A percentile compares a stretch with the other conserved stretches of the same genome.
Conservation (phyloP, 2,888 invertebrate genomes). For the Sinohyriopsis cumingii region DNA sequence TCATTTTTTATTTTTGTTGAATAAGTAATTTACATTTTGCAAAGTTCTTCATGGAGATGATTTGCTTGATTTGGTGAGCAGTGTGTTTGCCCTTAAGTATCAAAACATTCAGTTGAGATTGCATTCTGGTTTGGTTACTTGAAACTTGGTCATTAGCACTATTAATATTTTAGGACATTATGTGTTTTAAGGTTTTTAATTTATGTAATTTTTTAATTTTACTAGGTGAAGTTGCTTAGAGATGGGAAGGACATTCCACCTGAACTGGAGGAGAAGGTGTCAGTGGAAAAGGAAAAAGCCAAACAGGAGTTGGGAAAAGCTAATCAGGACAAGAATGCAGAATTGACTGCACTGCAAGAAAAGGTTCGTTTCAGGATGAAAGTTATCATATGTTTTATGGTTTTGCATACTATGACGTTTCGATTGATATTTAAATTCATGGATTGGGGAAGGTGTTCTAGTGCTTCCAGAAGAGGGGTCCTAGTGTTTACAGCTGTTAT, state of each 20-base stretch:
- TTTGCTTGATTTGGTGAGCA: not conserved
- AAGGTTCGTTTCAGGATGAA: slow-evolving; percentile 48
- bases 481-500: too few relatives aligned
- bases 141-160: too few relatives aligned
- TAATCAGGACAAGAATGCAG: slow-evolving; percentile 23
- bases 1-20: too few relatives aligned
- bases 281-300: slow-evolving; percentile 21
- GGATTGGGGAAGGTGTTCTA: too few relatives aligned
- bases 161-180: not conserved
- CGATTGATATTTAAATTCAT: too few relatives aligned
- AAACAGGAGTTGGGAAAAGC: slow-evolving; percentile 30
- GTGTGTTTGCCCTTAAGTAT: not conserved
- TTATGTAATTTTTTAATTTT: slow-evolving; percentile 1
- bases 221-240: slow-evolving; percentile 64
- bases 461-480: too few relatives aligned
- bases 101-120: not conserved
- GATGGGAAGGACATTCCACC: slow-evolving; percentile 69
- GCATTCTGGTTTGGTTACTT: not conserved
- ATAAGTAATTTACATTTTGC: too few relatives aligned
- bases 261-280: slow-evolving; percentile 57
- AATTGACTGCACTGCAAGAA: slow-evolving; percentile 51
- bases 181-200: not conserved
- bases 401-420: too few relatives aligned
- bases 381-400: not conserved
- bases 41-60: not conserved